Conservation (phyloP, 1,140 invertebrate genomes). For the Papilio dardanus region DNA sequence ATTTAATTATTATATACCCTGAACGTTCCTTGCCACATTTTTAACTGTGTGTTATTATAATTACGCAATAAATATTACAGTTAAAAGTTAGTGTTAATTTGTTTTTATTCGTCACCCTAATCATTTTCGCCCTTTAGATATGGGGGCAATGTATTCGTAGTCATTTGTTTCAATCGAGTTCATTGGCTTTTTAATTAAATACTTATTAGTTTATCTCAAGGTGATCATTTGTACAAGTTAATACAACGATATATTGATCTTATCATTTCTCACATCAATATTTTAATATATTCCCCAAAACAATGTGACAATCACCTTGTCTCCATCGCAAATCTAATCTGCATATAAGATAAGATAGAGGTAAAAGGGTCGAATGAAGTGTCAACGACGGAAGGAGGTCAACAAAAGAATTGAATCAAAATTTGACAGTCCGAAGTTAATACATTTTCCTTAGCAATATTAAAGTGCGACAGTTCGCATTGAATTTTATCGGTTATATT, state of each 20-base stretch:
- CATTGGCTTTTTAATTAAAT: background rate
- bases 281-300: background rate
- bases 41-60: no score
- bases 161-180: background rate
- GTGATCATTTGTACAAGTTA: background rate
- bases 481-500: background rate
- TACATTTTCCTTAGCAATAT: background rate
- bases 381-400: background rate
- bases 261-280: background rate
- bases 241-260: background rate
- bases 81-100: no score
- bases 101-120: no score
- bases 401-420: conserved; percentile 13
- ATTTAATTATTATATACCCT: conserved; percentile 8
- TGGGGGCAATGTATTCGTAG: background rate
- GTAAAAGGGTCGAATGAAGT: conserved; percentile 20
- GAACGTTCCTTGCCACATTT: background rate
- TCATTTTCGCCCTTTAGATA: no score
- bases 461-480: background rate
- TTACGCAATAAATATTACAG: no score
- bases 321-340: background rate
- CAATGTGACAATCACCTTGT: background rate
- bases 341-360: conserved; percentile 10
- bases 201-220: background rate
- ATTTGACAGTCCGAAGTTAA: background rate